Evolutionary conservation across 1,140 invertebrate species (phyloP).

Genomic region (Gryllus bimaculatus): DNA sequence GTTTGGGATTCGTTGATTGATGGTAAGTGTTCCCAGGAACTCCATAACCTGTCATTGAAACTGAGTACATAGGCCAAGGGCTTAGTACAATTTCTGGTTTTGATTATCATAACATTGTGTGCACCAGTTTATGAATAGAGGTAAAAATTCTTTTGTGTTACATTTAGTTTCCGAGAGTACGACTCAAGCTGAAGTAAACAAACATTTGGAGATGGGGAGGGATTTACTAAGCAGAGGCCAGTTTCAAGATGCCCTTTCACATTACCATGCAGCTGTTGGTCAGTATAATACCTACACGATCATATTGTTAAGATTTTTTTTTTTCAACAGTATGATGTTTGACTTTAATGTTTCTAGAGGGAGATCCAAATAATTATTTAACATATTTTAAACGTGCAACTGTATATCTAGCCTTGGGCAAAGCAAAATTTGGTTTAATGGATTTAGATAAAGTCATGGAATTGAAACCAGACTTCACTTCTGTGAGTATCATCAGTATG

Average conservation of each 20-base stretch:
- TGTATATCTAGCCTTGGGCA: slow-evolving; percentile 91
- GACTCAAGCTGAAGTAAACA: slow-evolving; percentile 70
- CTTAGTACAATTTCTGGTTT: background rate
- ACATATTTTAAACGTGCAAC: slow-evolving; percentile 92
- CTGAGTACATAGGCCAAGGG: background rate
- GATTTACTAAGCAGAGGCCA: slow-evolving; percentile 84
- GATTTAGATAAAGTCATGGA: slow-evolving; percentile 90
- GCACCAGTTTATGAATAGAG: background rate
- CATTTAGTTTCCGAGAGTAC: slow-evolving; percentile 50
- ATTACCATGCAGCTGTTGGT: slow-evolving; percentile 98
- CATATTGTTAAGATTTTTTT: background rate
- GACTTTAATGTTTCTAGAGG: slow-evolving; percentile 54
- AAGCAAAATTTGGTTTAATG: slow-evolving; percentile 86
- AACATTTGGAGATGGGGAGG: slow-evolving; percentile 87
- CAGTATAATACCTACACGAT: slow-evolving; percentile 32
- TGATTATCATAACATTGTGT: background rate
- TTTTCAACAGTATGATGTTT: background rate
- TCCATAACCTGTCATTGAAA: background rate
- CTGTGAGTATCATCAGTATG: slow-evolving; percentile 39
- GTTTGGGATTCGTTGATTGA: slow-evolving; percentile 14
- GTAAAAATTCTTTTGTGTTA: slow-evolving; percentile 17
- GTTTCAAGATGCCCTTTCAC: slow-evolving; percentile 89
- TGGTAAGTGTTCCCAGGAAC: background rate
- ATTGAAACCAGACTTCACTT: slow-evolving; percentile 87
- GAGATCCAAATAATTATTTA: slow-evolving; percentile 91